phyloP scores from a whole-genome alignment of 1,140 invertebrate genomes.

The Leptopilina clavipes region DNA sequence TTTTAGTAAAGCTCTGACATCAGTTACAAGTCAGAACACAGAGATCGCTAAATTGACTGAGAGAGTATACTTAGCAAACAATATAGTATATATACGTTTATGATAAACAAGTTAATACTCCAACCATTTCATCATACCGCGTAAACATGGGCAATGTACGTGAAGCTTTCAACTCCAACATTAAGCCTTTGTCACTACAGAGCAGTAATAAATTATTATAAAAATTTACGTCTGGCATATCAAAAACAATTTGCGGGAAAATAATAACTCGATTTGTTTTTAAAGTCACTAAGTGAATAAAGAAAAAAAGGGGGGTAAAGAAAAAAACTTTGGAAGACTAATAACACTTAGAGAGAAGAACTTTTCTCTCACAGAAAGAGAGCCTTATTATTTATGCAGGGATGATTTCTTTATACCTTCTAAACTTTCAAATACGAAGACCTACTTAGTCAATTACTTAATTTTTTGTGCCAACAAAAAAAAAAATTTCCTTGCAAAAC shows the following conservation, averaged over 20 bases:
- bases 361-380: background rate
- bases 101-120: slow-evolving; percentile 32
- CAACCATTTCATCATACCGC: slow-evolving; percentile 17
- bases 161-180: background rate
- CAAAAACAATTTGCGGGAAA: slow-evolving; percentile 30
- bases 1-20: slow-evolving; percentile 7
- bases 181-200: slow-evolving; percentile 1
- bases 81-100: slow-evolving; percentile 21
- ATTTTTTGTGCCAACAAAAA: background rate
- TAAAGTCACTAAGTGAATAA: background rate
- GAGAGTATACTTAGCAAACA: slow-evolving; percentile 19
- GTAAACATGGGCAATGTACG: slow-evolving; percentile 14
- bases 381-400: background rate
- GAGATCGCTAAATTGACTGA: slow-evolving; percentile 21
- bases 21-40: background rate
- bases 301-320: too few relatives aligned
- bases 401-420: background rate
- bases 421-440: background rate
- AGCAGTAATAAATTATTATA: slow-evolving; percentile 21
- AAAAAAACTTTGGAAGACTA: background rate
- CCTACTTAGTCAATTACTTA: background rate
- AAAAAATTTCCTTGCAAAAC: too few relatives aligned
- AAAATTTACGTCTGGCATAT: slow-evolving; percentile 5
- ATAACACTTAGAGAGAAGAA: background rate
- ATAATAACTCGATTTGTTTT: slow-evolving; percentile 21